Percentiles rank a stretch among this genome's conserved stretches.
These are phyloP conservation scores for Hyppa rectilinea DNA, from an alignment of 2,888 invertebrate species.

Conservation along the genomic window DNA sequence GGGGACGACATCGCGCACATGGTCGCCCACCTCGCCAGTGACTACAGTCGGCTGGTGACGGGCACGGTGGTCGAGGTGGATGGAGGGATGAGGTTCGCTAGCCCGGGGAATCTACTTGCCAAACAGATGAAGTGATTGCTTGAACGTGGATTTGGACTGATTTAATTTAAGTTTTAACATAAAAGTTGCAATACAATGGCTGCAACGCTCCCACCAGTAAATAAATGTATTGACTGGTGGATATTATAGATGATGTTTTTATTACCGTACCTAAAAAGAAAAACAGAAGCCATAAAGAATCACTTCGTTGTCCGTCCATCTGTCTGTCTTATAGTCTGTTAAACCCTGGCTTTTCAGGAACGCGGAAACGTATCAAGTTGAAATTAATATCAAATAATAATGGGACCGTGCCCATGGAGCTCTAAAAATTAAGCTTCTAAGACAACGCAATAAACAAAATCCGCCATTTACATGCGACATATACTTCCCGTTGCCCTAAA, in stretches of 20 bases:
- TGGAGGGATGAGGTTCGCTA: conserved; percentile 62
- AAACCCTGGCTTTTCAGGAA: too few species aligned
- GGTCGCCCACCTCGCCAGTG: conserved; percentile 96
- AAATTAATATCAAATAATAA: too few species aligned
- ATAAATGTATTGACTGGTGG: neutral
- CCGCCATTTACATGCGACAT: too few species aligned
- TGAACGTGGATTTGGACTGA: neutral
- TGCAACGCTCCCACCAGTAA: neutral
- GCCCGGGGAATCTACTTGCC: conserved; percentile 10
- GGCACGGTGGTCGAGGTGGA: conserved; percentile 88
- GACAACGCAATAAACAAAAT: too few species aligned
- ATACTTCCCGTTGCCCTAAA: too few species aligned
- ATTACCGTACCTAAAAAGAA: too few species aligned
- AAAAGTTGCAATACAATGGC: neutral
- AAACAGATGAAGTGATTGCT: conserved; percentile 25
- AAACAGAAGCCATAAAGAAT: too few species aligned
- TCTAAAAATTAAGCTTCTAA: too few species aligned
- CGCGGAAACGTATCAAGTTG: too few species aligned
- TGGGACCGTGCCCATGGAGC: too few species aligned
- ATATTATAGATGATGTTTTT: neutral
- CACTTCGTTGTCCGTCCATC: too few species aligned
- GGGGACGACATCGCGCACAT: conserved; percentile 94
- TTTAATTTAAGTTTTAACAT: neutral
- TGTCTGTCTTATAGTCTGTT: too few species aligned
- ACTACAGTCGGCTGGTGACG: conserved; percentile 95